These are phyloP conservation scores for Fragum whitleyi DNA, from an alignment of 2,888 invertebrate species.

Conservation along the genomic window DNA sequence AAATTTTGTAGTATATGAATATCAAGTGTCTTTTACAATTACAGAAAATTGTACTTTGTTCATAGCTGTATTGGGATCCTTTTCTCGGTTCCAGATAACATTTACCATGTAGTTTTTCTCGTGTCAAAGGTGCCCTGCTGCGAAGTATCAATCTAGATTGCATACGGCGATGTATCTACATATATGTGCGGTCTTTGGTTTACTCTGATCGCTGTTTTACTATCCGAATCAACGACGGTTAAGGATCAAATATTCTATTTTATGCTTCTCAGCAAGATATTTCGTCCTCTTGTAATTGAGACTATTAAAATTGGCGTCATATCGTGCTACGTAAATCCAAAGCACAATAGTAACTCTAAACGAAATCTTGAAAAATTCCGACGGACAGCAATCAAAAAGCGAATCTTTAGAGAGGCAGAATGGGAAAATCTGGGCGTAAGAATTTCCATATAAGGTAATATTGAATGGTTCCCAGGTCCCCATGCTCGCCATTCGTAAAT, in stretches of 20 bases:
- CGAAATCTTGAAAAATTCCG: slow-evolving; percentile 13
- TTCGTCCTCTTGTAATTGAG: slow-evolving; percentile 54
- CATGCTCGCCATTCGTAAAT: too few relatives aligned
- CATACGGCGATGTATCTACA: slow-evolving; percentile 61
- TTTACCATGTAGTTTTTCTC: slow-evolving; percentile 75
- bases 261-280: slow-evolving; percentile 66
- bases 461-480: too few relatives aligned
- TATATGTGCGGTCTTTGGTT: slow-evolving; percentile 49
- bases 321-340: slow-evolving; percentile 1
- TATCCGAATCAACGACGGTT: slow-evolving; percentile 63
- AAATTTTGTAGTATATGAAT: too few relatives aligned
- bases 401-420: slow-evolving; percentile 5
- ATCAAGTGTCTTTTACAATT: too few relatives aligned
- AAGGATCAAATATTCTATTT: slow-evolving; percentile 67
- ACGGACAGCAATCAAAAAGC: background rate
- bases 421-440: too few relatives aligned
- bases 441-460: too few relatives aligned
- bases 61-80: too few relatives aligned
- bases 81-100: slow-evolving; percentile 62
- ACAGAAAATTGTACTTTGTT: too few relatives aligned
- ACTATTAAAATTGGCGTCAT: slow-evolving; percentile 11
- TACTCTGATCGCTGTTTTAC: slow-evolving; percentile 56
- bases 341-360: background rate
- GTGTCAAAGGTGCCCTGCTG: slow-evolving; percentile 73
- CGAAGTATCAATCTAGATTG: slow-evolving; percentile 70